phyloP scores from a whole-genome alignment of 2,113 vertebrate species.

The Balaenoptera acutorostrata region DNA sequence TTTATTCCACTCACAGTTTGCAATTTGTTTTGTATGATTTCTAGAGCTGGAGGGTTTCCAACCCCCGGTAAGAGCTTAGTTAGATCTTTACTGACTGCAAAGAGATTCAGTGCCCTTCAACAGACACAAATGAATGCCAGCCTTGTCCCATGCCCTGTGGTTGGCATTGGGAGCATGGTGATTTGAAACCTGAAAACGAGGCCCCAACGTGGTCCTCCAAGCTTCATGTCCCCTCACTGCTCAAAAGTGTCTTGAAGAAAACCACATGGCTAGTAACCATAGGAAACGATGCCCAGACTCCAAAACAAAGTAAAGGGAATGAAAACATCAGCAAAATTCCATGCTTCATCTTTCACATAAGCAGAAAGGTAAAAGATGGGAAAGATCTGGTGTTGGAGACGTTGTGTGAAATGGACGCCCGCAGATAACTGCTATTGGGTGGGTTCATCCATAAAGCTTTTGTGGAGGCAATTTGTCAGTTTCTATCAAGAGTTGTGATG shows the following conservation, averaged over 20 bases:
- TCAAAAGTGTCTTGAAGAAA: background rate
- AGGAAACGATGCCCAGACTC: background rate
- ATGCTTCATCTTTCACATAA: background rate
- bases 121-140: background rate
- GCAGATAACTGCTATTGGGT: background rate
- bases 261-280: background rate
- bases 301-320: background rate
- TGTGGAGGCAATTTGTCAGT: background rate
- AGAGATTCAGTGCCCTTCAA: background rate
- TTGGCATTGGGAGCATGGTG: background rate
- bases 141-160: background rate
- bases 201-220: background rate
- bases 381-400: background rate
- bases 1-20: conserved; percentile 30
- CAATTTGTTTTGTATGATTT: conserved; percentile 39
- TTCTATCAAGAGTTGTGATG: background rate
- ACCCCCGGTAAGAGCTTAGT: background rate
- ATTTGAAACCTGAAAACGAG: background rate
- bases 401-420: background rate
- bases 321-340: background rate
- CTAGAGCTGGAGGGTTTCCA: background rate
- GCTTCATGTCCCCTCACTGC: background rate
- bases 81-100: background rate
- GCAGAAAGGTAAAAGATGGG: background rate
- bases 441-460: background rate